Percentiles rank a stretch among this genome's conserved stretches.
Conservation (phyloP, 30 jellyfish, hydroid and myxozoan species). For the Turritopsis dohrnii region DNA sequence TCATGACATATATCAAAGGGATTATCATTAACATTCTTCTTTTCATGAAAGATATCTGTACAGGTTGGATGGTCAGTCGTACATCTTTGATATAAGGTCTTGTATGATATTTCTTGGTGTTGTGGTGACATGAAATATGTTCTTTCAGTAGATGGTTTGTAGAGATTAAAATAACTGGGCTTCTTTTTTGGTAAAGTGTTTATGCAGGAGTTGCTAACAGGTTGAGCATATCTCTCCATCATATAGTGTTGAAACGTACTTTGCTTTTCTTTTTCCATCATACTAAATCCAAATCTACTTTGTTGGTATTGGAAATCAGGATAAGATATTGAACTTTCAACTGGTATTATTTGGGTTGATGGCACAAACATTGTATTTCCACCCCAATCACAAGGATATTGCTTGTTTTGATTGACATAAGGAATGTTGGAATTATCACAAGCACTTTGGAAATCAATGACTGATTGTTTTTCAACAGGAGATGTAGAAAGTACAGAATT, state of each 20-base stretch:
- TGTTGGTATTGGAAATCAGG: neutral
- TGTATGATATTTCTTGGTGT: no score
- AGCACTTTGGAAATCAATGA: conserved; percentile 10
- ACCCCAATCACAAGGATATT: neutral
- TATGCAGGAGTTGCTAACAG: no score
- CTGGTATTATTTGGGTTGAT: neutral
- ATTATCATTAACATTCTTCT: no score
- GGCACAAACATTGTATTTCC: neutral
- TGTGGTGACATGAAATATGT: no score
- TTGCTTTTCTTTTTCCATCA: neutral
- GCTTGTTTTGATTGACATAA: neutral
- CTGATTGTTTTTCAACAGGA: conserved; percentile 23
- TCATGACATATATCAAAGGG: no score
- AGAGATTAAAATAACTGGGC: neutral
- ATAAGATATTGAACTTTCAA: neutral
- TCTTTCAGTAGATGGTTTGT: neutral
- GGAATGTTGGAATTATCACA: neutral
- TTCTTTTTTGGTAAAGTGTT: neutral
- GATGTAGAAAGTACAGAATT: conserved; percentile 8
- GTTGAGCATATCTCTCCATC: no score
- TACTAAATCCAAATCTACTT: neutral
- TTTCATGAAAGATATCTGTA: no score
- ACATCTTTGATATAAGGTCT: no score
- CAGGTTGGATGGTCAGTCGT: no score
- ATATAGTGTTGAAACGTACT: no score